Percentiles rank a stretch among this genome's conserved stretches.
These are phyloP conservation scores for Trichomycterus rosablanca DNA, from an alignment of 2,113 vertebrate species.

Conservation along the genomic window DNA sequence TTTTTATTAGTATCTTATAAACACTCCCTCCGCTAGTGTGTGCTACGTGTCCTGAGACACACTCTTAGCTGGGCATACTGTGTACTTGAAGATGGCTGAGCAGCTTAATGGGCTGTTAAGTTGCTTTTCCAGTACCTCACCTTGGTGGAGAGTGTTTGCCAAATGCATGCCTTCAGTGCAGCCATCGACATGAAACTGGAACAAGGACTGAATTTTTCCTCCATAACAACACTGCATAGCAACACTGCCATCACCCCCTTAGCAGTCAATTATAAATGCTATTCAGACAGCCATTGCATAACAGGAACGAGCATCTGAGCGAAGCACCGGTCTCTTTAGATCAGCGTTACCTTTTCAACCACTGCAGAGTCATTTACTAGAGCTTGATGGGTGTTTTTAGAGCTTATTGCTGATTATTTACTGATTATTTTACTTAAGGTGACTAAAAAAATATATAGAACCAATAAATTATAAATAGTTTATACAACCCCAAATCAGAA, in stretches of 20 bases:
- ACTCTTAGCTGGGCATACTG: constrained; percentile 1
- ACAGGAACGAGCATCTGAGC: constrained; percentile 9
- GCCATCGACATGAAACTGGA: constrained; percentile 13
- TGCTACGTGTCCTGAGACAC: constrained; percentile 8
- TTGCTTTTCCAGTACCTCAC: constrained; percentile 12
- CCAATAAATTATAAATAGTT: background rate
- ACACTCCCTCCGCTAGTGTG: background rate
- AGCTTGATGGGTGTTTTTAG: too few species aligned
- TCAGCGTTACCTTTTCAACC: background rate
- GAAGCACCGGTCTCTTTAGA: background rate
- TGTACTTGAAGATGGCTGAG: constrained; percentile 15
- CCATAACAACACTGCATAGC: constrained; percentile 34
- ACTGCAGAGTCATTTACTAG: background rate
- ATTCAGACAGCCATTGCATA: constrained; percentile 29
- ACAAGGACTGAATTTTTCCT: constrained; percentile 17
- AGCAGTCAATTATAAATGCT: constrained; percentile 29
- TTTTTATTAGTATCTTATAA: too few species aligned
- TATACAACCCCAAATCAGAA: too few species aligned
- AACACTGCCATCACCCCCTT: constrained; percentile 27
- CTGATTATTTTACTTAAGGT: too few species aligned
- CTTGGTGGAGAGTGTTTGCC: constrained; percentile 30
- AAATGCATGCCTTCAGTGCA: constrained; percentile 38
- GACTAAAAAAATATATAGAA: background rate
- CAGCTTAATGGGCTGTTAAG: constrained; percentile 22
- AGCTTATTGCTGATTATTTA: too few species aligned